Evolutionary conservation across 53 echinoderm and acorn worm genomes (phyloP).

Genomic region (Echinometra lucunter): DNA sequence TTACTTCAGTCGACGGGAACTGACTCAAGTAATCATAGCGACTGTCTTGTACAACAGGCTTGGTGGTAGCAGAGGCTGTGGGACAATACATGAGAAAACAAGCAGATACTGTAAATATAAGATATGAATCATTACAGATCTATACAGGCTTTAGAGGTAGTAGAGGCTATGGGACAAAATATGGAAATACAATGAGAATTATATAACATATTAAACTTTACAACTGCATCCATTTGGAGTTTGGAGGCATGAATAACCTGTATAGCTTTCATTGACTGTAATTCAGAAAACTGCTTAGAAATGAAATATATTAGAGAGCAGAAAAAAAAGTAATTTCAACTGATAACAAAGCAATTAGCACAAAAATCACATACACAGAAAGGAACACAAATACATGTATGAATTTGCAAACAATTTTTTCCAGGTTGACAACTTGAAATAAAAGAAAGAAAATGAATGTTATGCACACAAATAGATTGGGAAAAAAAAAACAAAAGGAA

Average conservation of each 20-base stretch:
- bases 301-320: not conserved
- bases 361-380: too few relatives aligned
- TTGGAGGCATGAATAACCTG: too few relatives aligned
- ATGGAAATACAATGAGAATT: too few relatives aligned
- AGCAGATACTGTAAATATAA: not conserved
- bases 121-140: not conserved
- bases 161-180: not conserved
- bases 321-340: not conserved
- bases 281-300: too few relatives aligned
- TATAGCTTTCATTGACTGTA: too few relatives aligned
- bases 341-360: not conserved
- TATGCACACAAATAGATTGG: not conserved
- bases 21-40: constrained; percentile 64
- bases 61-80: constrained; percentile 29
- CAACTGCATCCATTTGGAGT: too few relatives aligned
- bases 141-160: not conserved
- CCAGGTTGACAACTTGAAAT: not conserved
- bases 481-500: not conserved
- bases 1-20: constrained; percentile 2
- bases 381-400: too few relatives aligned
- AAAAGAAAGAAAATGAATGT: not conserved
- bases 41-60: constrained; percentile 43
- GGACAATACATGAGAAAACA: not conserved
- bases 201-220: too few relatives aligned
- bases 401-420: too few relatives aligned